Evolutionary conservation across 2,888 invertebrate species (phyloP), one percentile per base, ranked within the genome.

Genomic region (Ophion slaviceki): DNA sequence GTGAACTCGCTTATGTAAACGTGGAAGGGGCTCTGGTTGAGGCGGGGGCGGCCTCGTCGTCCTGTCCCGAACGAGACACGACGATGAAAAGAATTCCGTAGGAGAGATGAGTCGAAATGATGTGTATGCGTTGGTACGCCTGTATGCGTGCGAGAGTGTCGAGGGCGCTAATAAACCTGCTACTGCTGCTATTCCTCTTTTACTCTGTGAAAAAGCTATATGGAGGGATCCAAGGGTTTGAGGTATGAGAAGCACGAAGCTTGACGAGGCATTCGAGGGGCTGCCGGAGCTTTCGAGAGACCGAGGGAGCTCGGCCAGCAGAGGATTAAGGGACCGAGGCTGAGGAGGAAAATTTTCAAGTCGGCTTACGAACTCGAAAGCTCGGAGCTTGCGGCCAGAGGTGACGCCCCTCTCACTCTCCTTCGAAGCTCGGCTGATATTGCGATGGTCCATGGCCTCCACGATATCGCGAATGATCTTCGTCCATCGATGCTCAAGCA

Each of bases 1-100:
- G 92, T 90, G 93, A 94, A 94, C 92, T 94, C 93, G 93, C 93
- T 94, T 94, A 93, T 94, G 94, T 93, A 94, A 94, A 94, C 93
- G 93, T 92, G 85, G 64, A 40, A 67, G 79, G 72, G 82, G 82
- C 64, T 80, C 81, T 8, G 8, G 40, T 40, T 40, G 40, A 40
- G 74, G 82, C 64, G 40, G 61, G 83, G 68, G 36, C 40, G 74
- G 40, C 40, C 8, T 40, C 85, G 84, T 82, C 80, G 91, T 90
- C 91, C 90, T 91, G 91, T 91, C 91, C 89, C 89, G 87, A 82
- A 83, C 87, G 84, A 80, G 80, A 86, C 84, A 80, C 84, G 82
- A 80, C 91, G 92, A 93, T 93, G 93, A 94, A 94, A 94, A 94
- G 93, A 94, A 94, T 94, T 94, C 91, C 90, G 90, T 92, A 92